Base-by-base conservation (phyloP, 2,888 invertebrate genomes). In the Trachelus iudaicus region DNA sequence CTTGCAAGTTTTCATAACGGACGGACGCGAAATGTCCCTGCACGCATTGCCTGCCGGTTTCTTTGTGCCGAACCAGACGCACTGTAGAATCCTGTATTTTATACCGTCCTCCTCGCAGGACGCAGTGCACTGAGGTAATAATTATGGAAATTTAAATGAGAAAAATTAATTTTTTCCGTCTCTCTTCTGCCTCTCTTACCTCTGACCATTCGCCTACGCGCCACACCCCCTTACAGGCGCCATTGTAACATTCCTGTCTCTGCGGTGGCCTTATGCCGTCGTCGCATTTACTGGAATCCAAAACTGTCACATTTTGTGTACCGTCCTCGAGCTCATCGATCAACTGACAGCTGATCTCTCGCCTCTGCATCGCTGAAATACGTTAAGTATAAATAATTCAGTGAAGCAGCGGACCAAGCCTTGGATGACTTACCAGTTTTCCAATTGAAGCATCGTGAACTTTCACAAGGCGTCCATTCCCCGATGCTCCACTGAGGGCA, bases 151-250 rank as follows among this genome's bases (percentile, higher is more conserved):
- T 33, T 69, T 15, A 56, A 4, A 23, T 56, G 23, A 23, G 4
- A 56, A 23, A 23, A 56, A 56, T 40, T 40, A 15, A 23, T 23
- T 23, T 6, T 23, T 56, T 6, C 9, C 9, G 23, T 56, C 0
- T 15, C 23, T 40, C 4, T 1, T 40, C 30, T n/a, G 31, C 4
- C 0, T 34, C 75, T 87, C 90, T 92, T 92, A 98, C 98, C 95
- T 97, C 96, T 69, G 97, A 97, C 99, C 99, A 99, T 79, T 96
- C 94, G 12, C 97, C 97, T 6, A 96, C 95, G 80, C 95, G 94
- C 99, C 99, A 99, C 76, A 96, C 95, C 0, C 98, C 96, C 87
- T 94, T 95, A 92, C 98, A 98, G n/a, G 95, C 94, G 82, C 95
- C 94, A 88, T 95, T 96, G 87, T 94, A 94, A 88, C 98, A 98